Conservation (phyloP, 2,888 invertebrate genomes). For the Cephus nigrinus region DNA sequence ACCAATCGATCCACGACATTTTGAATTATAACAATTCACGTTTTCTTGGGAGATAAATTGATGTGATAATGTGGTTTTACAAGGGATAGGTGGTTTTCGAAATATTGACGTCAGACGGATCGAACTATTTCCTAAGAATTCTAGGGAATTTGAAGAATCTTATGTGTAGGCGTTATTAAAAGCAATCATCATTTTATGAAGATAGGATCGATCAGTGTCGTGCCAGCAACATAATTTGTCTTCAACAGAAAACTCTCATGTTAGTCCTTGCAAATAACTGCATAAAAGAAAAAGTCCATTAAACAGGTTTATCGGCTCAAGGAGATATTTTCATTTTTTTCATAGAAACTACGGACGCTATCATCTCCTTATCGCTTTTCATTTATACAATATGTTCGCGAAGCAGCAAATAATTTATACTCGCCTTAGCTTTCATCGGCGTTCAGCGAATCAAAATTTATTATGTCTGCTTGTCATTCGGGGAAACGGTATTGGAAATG, state of each 20-base stretch:
- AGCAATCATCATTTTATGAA: background rate
- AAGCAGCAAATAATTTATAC: background rate
- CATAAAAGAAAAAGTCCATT: background rate
- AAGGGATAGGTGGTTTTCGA: conserved; percentile 15
- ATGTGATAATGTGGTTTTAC: conserved; percentile 16
- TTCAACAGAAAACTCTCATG: background rate
- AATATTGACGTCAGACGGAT: conserved; percentile 20
- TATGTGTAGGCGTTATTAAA: background rate
- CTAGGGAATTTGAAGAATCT: background rate
- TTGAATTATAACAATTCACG: background rate
- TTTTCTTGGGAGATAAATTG: background rate
- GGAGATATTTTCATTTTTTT: background rate
- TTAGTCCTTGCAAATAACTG: background rate
- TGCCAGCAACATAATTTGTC: background rate
- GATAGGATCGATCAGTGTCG: background rate
- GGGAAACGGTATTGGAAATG: background rate
- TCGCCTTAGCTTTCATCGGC: background rate
- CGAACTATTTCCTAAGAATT: background rate
- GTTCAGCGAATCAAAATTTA: background rate
- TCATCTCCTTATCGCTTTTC: background rate
- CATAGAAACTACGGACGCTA: background rate
- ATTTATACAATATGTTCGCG: background rate
- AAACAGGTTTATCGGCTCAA: background rate
- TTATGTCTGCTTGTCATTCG: background rate
- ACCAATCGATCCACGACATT: background rate